phyloP scores from a whole-genome alignment of 2,113 vertebrate species.

The Falco punctatus region DNA sequence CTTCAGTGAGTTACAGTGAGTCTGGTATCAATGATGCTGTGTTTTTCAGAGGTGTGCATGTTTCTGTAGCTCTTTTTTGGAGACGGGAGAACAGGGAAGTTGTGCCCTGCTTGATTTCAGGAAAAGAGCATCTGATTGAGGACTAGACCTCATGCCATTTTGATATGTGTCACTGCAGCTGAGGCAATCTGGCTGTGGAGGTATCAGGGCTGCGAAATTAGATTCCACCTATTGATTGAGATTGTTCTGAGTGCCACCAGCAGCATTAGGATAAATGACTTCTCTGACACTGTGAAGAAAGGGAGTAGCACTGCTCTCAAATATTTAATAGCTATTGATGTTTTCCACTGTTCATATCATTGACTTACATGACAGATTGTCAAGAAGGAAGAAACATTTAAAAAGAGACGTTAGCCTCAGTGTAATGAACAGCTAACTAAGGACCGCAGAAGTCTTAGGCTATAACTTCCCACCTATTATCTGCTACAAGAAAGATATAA shows the following conservation, averaged over 20 bases:
- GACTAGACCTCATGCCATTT: neutral
- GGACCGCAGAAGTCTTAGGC: neutral
- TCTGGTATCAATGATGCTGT: neutral
- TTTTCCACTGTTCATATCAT: neutral
- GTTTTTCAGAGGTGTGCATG: neutral
- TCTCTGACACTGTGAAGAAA: neutral
- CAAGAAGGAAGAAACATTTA: neutral
- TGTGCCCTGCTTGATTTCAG: neutral
- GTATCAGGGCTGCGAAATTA: slow-evolving; percentile 1
- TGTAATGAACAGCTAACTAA: neutral
- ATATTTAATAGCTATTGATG: neutral
- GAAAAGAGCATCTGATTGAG: neutral
- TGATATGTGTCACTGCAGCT: neutral
- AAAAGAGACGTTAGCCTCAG: neutral
- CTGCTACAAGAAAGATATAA: neutral
- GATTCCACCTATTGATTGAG: neutral
- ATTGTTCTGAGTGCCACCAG: neutral
- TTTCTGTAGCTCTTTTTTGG: neutral
- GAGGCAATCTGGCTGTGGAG: neutral
- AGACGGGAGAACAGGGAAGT: neutral
- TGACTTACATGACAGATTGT: neutral
- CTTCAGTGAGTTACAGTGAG: neutral
- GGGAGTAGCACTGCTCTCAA: neutral
- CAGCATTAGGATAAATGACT: slow-evolving; percentile 1
- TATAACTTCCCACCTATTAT: neutral